Conservation (phyloP, 2,113 vertebrate species). For the Rostratula benghalensis region DNA sequence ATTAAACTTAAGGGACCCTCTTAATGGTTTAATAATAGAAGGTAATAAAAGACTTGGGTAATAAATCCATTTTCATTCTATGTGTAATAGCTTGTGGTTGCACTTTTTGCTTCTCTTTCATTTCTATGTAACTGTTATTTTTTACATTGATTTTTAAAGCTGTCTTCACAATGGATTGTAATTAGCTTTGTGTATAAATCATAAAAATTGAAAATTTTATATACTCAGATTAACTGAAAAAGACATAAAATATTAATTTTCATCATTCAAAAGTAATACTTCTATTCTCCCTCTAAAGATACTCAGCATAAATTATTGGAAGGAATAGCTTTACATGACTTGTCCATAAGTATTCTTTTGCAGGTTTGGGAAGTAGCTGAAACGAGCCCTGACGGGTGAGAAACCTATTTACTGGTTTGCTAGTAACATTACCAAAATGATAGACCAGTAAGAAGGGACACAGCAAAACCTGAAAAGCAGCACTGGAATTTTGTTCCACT, state of each 20-base stretch:
- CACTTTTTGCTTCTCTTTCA: conserved; percentile 53
- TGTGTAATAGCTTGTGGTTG: conserved; percentile 56
- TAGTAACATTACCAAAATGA: conserved; percentile 19
- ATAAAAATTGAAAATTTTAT: conserved; percentile 56
- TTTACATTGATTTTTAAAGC: conserved; percentile 72
- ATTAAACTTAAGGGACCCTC: conserved; percentile 59
- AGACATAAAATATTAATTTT: conserved; percentile 58
- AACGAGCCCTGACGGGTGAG: neutral
- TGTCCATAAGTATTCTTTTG: conserved; percentile 24
- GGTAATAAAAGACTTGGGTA: conserved; percentile 54
- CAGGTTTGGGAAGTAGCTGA: conserved; percentile 43
- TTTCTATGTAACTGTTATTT: conserved; percentile 63
- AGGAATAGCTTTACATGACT: neutral
- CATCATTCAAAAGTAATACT: conserved; percentile 52
- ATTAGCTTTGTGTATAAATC: conserved; percentile 68
- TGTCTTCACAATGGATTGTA: conserved; percentile 60
- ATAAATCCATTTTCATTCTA: conserved; percentile 73
- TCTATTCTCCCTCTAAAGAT: conserved; percentile 33
- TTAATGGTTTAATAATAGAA: conserved; percentile 70
- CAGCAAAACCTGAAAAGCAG: neutral
- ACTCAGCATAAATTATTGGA: conserved; percentile 37
- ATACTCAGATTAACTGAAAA: conserved; percentile 57
- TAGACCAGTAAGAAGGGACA: neutral
- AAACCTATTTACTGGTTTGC: neutral
- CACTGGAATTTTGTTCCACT: neutral